Conservation (phyloP, 1,140 invertebrate species). For the Protaetia brevitarsis region DNA sequence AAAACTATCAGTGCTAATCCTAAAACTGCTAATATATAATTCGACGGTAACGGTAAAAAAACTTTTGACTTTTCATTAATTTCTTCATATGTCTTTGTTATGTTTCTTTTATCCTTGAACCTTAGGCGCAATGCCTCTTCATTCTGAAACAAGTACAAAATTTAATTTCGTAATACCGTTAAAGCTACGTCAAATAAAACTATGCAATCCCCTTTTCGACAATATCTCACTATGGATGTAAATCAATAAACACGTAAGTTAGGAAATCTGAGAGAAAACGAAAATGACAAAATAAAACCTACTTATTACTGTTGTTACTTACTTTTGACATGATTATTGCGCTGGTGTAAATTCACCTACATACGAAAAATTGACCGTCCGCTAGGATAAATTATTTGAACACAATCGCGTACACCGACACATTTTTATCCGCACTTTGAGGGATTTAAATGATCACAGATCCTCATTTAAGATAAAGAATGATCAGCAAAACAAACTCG, state of each 20-base stretch:
- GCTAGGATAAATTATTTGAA: not conserved
- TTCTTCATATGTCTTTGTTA: not conserved
- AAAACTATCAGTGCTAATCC: conserved; percentile 53
- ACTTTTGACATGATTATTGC: not conserved
- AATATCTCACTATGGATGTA: too few relatives aligned
- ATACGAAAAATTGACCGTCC: not conserved
- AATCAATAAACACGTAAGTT: too few relatives aligned
- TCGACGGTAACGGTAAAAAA: conserved; percentile 36
- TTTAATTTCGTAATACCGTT: not conserved
- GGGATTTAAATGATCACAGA: not conserved
- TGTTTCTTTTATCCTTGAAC: conserved; percentile 1
- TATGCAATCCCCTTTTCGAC: too few relatives aligned
- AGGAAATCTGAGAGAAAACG: too few relatives aligned
- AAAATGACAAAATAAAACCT: not conserved
- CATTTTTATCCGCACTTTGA: not conserved
- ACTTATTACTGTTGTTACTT: not conserved
- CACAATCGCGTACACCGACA: not conserved
- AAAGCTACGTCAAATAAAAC: not conserved
- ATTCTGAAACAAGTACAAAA: conserved; percentile 20
- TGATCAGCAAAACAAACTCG: not conserved
- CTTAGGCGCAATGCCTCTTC: conserved; percentile 14
- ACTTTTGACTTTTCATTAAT: conserved; percentile 15
- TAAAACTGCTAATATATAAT: conserved; percentile 53
- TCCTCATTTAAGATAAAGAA: conserved; percentile 3
- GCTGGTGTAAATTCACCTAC: not conserved